Percentiles rank a stretch among this genome's conserved stretches.
Conservation (phyloP, 2,113 vertebrate genomes). For the Cnemophilus loriae region DNA sequence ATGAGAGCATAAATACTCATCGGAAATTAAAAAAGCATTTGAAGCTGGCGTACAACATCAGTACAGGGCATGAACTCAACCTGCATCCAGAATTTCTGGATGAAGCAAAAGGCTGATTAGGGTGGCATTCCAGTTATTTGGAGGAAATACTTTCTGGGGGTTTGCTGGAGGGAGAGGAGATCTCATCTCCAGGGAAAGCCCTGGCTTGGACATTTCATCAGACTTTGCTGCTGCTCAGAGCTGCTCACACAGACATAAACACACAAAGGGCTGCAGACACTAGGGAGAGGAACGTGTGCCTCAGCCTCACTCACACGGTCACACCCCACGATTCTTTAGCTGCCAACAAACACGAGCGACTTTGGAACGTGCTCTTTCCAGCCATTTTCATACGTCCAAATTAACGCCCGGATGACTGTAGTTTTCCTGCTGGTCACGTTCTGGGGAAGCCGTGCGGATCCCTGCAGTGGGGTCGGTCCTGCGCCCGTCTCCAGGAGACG, state of each 20-base stretch:
- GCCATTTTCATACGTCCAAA: accelerated
- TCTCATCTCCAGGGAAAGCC: too few relatives aligned
- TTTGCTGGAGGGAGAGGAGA: neutral
- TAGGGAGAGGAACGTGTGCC: accelerated
- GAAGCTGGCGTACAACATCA: neutral
- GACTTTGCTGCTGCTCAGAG: neutral
- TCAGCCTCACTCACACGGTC: neutral
- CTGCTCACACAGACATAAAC: neutral
- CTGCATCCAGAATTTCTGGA: neutral
- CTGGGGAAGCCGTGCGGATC: neutral
- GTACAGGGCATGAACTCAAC: neutral
- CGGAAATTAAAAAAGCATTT: neutral
- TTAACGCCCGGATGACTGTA: accelerated
- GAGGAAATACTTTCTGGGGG: neutral
- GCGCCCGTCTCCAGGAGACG: neutral
- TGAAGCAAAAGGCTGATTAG: neutral
- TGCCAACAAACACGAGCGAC: too few relatives aligned
- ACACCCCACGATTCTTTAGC: neutral
- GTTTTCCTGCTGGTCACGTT: accelerated
- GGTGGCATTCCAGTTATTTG: neutral
- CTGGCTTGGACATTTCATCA: too few relatives aligned
- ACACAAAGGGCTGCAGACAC: too few relatives aligned
- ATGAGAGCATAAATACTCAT: neutral
- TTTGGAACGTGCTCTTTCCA: accelerated
- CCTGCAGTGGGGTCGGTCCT: accelerated